phyloP scores from a whole-genome alignment of 2,888 invertebrate species.

The Phorcus lineatus region DNA sequence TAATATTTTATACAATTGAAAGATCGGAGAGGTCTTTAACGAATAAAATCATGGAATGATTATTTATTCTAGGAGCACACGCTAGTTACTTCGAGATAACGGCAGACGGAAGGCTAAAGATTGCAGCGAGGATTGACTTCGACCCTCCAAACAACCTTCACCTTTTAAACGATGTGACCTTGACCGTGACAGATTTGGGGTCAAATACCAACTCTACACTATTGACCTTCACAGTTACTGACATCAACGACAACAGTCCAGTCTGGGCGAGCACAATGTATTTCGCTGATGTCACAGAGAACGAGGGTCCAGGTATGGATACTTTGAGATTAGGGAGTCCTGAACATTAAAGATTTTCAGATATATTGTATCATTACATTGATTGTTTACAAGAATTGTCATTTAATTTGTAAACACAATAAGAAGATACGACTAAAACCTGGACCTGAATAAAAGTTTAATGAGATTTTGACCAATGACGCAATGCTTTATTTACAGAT shows the following conservation, averaged over 20 bases:
- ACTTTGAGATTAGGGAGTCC: too few species aligned
- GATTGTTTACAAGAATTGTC: too few species aligned
- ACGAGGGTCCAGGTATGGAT: not conserved
- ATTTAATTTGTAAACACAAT: too few species aligned
- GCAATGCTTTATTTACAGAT: too few species aligned
- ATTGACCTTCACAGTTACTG: not conserved
- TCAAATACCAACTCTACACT: not conserved
- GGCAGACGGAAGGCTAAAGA: not conserved
- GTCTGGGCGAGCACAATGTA: not conserved
- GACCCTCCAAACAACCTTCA: not conserved
- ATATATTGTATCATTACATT: too few species aligned
- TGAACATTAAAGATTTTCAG: too few species aligned
- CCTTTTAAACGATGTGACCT: not conserved
- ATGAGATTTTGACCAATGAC: too few species aligned
- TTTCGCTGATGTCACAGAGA: not conserved
- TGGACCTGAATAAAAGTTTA: too few species aligned
- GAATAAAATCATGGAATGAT: too few species aligned
- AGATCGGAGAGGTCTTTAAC: too few species aligned
- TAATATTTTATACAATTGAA: too few species aligned
- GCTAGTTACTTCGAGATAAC: not conserved
- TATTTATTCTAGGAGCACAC: not conserved
- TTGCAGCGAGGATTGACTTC: not conserved
- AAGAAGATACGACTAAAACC: too few species aligned
- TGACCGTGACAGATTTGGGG: not conserved
- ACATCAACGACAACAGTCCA: not conserved